Conservation (phyloP, 1,140 invertebrate species). For the Brachionus koreanus region DNA sequence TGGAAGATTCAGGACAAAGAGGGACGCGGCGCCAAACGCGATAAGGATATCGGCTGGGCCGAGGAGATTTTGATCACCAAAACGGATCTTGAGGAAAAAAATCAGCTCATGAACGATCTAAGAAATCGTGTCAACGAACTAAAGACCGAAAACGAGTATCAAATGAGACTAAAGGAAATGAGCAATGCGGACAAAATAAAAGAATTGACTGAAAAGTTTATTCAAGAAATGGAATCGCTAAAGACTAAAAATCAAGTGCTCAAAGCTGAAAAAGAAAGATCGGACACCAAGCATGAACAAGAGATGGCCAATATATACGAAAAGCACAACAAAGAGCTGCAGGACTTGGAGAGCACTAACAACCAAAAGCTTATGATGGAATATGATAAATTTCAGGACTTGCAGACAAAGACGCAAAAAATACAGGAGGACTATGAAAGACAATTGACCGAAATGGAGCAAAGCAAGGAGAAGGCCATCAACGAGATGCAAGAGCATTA, state of each 20-base stretch:
- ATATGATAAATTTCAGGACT: constrained; percentile 75
- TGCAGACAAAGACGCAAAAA: constrained; percentile 69
- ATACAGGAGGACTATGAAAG: constrained; percentile 73
- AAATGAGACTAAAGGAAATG: constrained; percentile 62
- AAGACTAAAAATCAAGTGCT: constrained; percentile 60
- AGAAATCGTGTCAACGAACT: constrained; percentile 60
- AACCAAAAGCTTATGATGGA: constrained; percentile 78
- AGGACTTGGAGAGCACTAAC: constrained; percentile 63
- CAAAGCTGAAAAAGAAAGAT: constrained; percentile 59
- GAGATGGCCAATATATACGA: constrained; percentile 56
- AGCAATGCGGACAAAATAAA: constrained; percentile 62
- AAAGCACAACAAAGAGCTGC: constrained; percentile 68
- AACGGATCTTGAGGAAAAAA: constrained; percentile 63
- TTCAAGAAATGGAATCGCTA: constrained; percentile 60
- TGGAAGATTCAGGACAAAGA: constrained; percentile 78
- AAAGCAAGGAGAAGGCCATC: constrained; percentile 59
- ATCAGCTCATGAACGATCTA: constrained; percentile 61
- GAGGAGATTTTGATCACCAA: constrained; percentile 66
- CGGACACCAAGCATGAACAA: constrained; percentile 58
- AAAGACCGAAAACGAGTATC: constrained; percentile 62
- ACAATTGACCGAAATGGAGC: constrained; percentile 58
- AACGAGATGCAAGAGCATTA: constrained; percentile 64
- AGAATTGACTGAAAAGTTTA: constrained; percentile 60
- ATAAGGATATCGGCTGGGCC: constrained; percentile 70
- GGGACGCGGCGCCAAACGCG: constrained; percentile 66